These are phyloP conservation scores for Piscicola geometra DNA, from an alignment of 2,888 invertebrate genomes.

Conservation along the genomic window DNA sequence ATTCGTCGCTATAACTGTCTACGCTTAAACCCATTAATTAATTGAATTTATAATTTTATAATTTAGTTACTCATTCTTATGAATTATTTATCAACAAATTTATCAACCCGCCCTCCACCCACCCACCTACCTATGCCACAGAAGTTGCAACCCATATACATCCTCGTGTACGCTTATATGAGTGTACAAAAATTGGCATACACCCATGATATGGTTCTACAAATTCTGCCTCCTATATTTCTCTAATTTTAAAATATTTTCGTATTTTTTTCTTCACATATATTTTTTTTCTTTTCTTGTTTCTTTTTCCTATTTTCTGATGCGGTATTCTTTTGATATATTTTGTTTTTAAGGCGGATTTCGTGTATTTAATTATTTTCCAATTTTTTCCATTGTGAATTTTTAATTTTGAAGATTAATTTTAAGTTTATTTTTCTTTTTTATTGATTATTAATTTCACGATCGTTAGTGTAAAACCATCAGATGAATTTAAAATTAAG, in stretches of 20 bases:
- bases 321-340: neutral
- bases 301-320: slow-evolving; percentile 25
- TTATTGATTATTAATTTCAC: too few relatives aligned
- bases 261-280: too few relatives aligned
- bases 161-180: slow-evolving; percentile 5
- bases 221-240: too few relatives aligned
- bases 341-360: neutral
- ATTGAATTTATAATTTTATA: too few relatives aligned
- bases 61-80: too few relatives aligned
- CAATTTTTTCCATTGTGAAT: neutral
- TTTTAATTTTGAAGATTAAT: neutral
- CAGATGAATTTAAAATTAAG: too few relatives aligned
- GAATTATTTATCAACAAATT: too few relatives aligned
- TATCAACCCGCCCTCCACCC: too few relatives aligned
- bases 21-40: too few relatives aligned
- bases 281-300: slow-evolving; percentile 23
- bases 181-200: neutral
- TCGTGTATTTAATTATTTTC: neutral
- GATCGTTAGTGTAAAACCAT: too few relatives aligned
- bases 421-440: neutral
- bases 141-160: slow-evolving; percentile 9
- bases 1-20: too few relatives aligned
- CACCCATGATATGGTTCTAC: neutral
- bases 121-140: neutral
- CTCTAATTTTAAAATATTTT: too few relatives aligned